phyloP scores from a whole-genome alignment of 2,888 invertebrate genomes.

The Cephonodes hylas region DNA sequence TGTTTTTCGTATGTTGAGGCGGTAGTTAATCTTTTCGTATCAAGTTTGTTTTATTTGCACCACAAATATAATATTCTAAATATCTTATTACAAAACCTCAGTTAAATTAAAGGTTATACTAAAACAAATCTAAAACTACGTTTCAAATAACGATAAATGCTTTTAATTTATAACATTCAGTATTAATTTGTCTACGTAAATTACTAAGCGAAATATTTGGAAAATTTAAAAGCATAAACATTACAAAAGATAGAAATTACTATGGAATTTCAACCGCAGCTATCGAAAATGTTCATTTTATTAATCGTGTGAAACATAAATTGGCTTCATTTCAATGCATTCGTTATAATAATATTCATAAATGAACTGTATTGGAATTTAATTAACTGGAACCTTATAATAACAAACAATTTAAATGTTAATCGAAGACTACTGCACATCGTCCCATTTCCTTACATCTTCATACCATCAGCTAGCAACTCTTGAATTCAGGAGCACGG shows the following conservation, averaged over 20 bases:
- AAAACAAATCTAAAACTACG: not conserved
- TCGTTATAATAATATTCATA: not conserved
- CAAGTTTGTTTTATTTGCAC: too few relatives aligned
- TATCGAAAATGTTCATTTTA: slow-evolving; percentile 10
- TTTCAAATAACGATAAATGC: not conserved
- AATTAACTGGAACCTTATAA: not conserved
- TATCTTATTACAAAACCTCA: not conserved
- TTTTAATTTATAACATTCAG: not conserved
- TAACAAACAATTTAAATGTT: not conserved
- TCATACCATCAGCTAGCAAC: slow-evolving; percentile 59
- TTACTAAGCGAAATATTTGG: not conserved
- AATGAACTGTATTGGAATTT: not conserved
- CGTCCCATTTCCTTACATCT: slow-evolving; percentile 46
- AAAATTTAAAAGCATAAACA: not conserved
- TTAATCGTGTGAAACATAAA: not conserved
- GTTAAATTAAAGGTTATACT: not conserved
- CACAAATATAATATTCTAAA: not conserved
- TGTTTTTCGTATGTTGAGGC: too few relatives aligned
- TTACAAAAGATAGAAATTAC: not conserved
- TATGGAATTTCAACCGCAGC: not conserved
- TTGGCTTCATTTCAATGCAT: not conserved
- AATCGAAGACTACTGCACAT: slow-evolving; percentile 38
- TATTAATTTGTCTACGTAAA: not conserved
- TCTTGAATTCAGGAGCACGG: slow-evolving; percentile 76
- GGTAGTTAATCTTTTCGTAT: too few relatives aligned